Evolutionary conservation across 2,797 vertebrate genomes (phyloP).

Genomic region (Gymnothorax javanicus): DNA sequence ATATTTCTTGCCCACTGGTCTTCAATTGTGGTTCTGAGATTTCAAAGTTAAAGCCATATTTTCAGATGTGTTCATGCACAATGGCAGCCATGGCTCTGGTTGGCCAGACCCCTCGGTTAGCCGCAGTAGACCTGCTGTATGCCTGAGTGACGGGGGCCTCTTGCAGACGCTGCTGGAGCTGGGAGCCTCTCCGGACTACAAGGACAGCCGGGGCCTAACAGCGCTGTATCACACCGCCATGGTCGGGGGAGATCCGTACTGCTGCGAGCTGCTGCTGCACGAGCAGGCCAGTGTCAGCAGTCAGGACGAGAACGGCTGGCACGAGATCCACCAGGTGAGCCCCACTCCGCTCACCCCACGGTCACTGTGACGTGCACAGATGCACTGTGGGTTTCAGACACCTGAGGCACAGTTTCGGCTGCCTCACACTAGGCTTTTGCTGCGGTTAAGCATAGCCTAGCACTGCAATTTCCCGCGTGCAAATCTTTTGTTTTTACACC

Average conservation of each 20-base stretch:
- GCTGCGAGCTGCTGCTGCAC: constrained; percentile 89
- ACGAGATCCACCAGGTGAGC: constrained; percentile 91
- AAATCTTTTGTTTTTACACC: too few species aligned
- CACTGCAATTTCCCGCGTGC: too few species aligned
- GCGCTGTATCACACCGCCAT: constrained; percentile 89
- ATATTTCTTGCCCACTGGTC: too few species aligned
- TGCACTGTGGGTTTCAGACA: background rate
- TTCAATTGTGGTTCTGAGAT: too few species aligned
- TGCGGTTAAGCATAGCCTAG: too few species aligned
- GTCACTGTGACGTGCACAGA: background rate
- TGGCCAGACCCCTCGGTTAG: background rate
- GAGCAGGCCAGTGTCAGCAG: constrained; percentile 84
- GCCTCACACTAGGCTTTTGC: too few species aligned
- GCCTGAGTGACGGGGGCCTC: background rate
- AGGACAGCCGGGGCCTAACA: constrained; percentile 91
- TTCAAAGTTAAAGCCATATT: too few species aligned
- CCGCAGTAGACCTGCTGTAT: background rate
- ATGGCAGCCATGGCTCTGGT: too few species aligned
- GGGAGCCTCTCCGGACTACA: constrained; percentile 91
- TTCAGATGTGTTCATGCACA: too few species aligned
- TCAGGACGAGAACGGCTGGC: constrained; percentile 94
- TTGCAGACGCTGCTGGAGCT: constrained; percentile 86
- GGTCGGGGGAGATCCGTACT: constrained; percentile 89
- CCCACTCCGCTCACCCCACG: background rate
- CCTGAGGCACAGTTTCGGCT: too few species aligned